Evolutionary conservation across 2,113 vertebrate species (phyloP).

Genomic region (Platichthys flesus): DNA sequence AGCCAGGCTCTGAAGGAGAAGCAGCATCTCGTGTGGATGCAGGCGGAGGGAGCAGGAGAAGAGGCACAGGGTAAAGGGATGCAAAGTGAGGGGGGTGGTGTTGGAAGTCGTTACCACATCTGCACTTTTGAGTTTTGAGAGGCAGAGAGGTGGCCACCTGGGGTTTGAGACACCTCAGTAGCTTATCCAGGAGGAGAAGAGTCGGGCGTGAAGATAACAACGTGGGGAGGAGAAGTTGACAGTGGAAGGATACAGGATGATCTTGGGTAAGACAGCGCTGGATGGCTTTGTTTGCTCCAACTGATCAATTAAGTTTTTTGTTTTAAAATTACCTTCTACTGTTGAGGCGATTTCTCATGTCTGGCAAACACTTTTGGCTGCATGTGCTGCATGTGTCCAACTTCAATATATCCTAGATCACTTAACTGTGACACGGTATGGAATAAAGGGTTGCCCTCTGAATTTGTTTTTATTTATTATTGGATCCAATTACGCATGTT

Average conservation of each 20-base stretch:
- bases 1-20: slow-evolving; percentile 36
- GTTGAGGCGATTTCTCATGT: slow-evolving; percentile 9
- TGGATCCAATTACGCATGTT: too few relatives aligned
- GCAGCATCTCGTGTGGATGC: slow-evolving; percentile 38
- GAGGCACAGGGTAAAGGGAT: slow-evolving; percentile 27
- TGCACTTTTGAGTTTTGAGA: slow-evolving; percentile 46
- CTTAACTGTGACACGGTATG: not conserved
- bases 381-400: not conserved
- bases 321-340: slow-evolving; percentile 17
- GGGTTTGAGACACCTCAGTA: slow-evolving; percentile 48
- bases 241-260: slow-evolving; percentile 75
- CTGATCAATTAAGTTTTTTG: slow-evolving; percentile 2
- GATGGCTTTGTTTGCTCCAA: not conserved
- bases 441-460: not conserved
- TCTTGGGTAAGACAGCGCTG: slow-evolving; percentile 72
- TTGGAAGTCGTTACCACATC: slow-evolving; percentile 38
- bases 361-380: slow-evolving; percentile 45
- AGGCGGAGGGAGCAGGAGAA: slow-evolving; percentile 6
- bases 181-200: slow-evolving; percentile 38
- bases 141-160: slow-evolving; percentile 29
- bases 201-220: slow-evolving; percentile 34
- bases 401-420: not conserved
- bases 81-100: slow-evolving; percentile 56
- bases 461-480: too few relatives aligned
- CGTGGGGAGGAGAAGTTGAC: slow-evolving; percentile 52